A percentile compares a stretch with the other conserved stretches of the same genome.
Evolutionary conservation across 2,888 invertebrate genomes (phyloP).

Genomic region (Pristionchus maxplancki): DNA sequence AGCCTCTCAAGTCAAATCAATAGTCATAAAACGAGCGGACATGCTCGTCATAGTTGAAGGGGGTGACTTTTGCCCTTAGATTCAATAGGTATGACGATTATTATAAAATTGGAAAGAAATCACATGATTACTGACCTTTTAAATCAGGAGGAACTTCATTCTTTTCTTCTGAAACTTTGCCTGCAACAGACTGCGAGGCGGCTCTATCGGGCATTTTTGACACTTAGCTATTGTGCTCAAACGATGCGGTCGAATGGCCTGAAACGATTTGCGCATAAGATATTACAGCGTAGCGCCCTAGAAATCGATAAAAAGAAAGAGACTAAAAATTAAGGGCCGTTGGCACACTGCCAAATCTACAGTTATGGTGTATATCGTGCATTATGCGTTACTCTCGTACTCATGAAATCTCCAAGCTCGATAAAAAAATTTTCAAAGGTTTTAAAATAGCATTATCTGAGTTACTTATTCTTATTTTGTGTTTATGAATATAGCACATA

Average conservation of each 20-base stretch:
- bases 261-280: background rate
- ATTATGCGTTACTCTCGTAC: background rate
- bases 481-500: background rate
- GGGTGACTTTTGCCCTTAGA: background rate
- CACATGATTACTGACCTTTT: slow-evolving; percentile 4
- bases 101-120: too few species aligned
- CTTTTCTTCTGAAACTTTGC: slow-evolving; percentile 33
- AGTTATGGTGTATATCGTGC: background rate
- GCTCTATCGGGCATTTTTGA: slow-evolving; percentile 19
- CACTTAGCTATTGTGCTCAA: slow-evolving; percentile 23
- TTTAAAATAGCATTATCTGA: background rate
- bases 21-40: background rate
- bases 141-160: slow-evolving; percentile 27
- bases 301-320: background rate
- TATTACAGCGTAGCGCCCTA: background rate
- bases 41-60: background rate
- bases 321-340: background rate
- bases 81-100: background rate
- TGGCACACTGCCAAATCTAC: background rate
- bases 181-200: background rate
- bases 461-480: background rate
- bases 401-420: background rate
- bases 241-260: background rate
- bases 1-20: slow-evolving; percentile 23
- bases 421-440: background rate